Evolutionary conservation across 1,140 invertebrate genomes (phyloP), one percentile per base, ranked within the genome.

Genomic region (Drosophila arizonae): DNA sequence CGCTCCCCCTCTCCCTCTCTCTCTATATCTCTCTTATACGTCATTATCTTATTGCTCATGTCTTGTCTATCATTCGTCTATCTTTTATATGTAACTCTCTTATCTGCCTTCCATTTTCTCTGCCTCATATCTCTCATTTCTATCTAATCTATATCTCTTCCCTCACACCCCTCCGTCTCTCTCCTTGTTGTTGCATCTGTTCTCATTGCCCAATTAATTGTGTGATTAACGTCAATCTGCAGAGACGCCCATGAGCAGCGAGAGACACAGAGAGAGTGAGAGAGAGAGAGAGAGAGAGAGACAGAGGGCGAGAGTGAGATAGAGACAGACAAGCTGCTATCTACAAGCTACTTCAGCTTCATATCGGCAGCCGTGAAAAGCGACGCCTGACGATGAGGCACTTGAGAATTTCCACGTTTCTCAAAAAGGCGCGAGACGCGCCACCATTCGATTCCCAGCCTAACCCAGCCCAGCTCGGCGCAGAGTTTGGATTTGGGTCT

Each of bases 171-270:
- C 46, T 2, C 6, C 33, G n/a, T n/a, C 8, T 33, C 8, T 33
- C 36, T 9, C 51, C 2, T 0, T 46, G 41, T 15, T 46, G 10
- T 43, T 45, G 51, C n/a, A 55, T 50, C 26, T 15, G 28, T 52
- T 63, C 63, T 54, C 57, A 71, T 72, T 63, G 68, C 78, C 75
- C 82, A 87, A 86, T 86, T 86, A 79, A 82, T 76, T 64, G 76
- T 67, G 64, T 79, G 82, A 86, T 86, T 86, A 87, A 86, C 72
- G 76, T 77, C 79, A 87, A 86, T 86, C 84, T 52, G 56, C 30
- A 55, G 52, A 55, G 57, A 39, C 55, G 50, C 45, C 75, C 24
- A 13, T 4, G 26, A 24, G 65, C 5, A 56, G 28, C 26, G 8
- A 48, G 54, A 21, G 21, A 57, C 11, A 6, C 28, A 30, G 28